Evolutionary conservation across 2,797 vertebrate species (phyloP), one percentile per base, ranked within the genome.

Genomic region (Geotrypetes seraphini): DNA sequence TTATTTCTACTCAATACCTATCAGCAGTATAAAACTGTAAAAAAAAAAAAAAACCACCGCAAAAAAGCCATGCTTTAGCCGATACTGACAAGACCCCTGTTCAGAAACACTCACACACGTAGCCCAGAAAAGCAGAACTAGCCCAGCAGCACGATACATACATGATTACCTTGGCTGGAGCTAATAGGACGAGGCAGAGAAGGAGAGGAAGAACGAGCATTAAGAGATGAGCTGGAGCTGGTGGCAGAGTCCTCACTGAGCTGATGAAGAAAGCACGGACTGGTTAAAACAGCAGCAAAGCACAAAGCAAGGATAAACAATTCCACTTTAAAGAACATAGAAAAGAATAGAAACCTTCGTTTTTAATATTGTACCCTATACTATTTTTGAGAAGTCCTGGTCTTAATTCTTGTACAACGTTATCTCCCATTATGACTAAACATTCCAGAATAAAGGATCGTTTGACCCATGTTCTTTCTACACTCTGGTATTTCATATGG

Each of bases 131-230:
- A 51, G 55, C 53, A 56, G 47, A 64, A 60, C 69, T 62, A 52
- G 59, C 60, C 62, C 57, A 68, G 75, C 73, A 83, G 81, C 73
- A 77, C 63, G 83, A 88, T 81, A 86, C 84, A 85, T 74, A 86
- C 81, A 79, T 78, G 79, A 83, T 96, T 98, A 98, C 95, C 95
- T 98, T 95, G 91, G 82, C 85, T 94, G 86, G 89, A 79, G 87
- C 78, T 81, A 82, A 85, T 69, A 71, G 84, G 79, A 71, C 69
- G 85, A 81, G 85, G 77, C 73, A 80, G 66, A 68, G 79, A 81
- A 57, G 85, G 76, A 65, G 73, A 85, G 47, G 60, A 63, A 70
- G 78, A 60, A 69, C 50, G 73, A 67, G 50, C 55, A 55, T 61
- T 63, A 66, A 81, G 58, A 62, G 85, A 75, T 60, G 74, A 80